phyloP scores from a whole-genome alignment of 2,797 vertebrate genomes.

The Myotis myotis region DNA sequence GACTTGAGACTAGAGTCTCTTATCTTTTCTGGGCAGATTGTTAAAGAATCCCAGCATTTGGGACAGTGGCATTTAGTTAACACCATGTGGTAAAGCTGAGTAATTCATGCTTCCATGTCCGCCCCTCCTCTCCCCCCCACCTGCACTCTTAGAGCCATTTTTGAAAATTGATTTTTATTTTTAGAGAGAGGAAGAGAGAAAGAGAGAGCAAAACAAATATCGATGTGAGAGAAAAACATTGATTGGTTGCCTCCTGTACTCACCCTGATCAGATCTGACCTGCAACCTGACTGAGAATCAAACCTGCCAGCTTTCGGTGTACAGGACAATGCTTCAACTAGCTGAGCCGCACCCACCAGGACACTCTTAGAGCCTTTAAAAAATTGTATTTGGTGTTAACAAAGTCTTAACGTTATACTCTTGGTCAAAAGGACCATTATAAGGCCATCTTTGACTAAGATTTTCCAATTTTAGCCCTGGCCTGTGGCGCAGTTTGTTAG shows the following conservation, averaged over 20 bases:
- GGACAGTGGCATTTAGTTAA: neutral
- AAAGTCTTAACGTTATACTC: neutral
- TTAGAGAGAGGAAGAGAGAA: neutral
- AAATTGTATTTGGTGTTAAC: neutral
- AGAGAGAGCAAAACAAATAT: neutral
- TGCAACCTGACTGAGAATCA: neutral
- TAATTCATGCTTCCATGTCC: neutral
- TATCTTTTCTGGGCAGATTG: neutral
- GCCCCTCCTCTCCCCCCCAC: neutral
- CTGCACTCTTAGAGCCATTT: neutral
- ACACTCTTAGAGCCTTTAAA: neutral
- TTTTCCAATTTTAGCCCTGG: neutral
- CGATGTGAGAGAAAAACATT: neutral
- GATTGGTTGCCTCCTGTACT: neutral
- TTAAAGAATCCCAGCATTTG: neutral
- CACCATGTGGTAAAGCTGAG: neutral
- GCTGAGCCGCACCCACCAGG: neutral
- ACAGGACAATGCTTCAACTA: neutral
- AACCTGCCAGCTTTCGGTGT: neutral
- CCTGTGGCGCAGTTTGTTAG: neutral
- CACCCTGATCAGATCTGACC: neutral
- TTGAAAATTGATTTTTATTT: neutral
- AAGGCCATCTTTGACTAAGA: slow-evolving; percentile 1
- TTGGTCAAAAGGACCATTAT: neutral
- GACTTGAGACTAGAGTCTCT: neutral